Evolutionary conservation across 1,140 invertebrate species (phyloP), one percentile per base, ranked within the genome.

Genomic region (Cheumatopsyche charites): DNA sequence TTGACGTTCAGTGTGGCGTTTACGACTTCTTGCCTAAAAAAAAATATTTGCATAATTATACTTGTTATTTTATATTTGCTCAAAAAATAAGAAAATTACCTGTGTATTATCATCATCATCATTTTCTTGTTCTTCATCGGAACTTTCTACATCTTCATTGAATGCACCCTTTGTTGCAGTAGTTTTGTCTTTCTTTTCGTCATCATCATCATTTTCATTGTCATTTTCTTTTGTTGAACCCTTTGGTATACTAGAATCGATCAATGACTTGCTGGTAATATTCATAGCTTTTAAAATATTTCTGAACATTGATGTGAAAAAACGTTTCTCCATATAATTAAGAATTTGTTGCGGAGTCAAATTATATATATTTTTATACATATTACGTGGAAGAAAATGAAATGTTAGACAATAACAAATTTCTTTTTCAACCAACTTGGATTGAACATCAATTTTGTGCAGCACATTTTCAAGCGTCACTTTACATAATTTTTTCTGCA

Each of bases 111-210:
- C 82, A 73, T 85, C 83, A 69, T 93, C 92, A 17, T 89, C 89
- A 52, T 92, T 92, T 68, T 91, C 91, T 0, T 88, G 88, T 78
- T 95, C 94, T 75, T 95, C 92, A 78, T 93, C 91, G 45, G 93
- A 93, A 47, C 89, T 88, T 66, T 89, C 87, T 73, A 90, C 87
- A 43, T 87, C 82, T 71, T 88, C 88, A 73, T 70, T 52, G 41
- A 75, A 75, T 2, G 69, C 68, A 49, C 62, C 85, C 0, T 82
- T 83, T 77, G 87, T 88, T 5, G 84, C 83, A 15, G 88, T 90
- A 0, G 87, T 86, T 76, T 88, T 88, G 26, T 85, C 87, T 15
- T 85, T 83, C 41, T 89, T 90, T 63, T 80, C 79, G 45, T 87
- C 85, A 70, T 88, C 85, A 62, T 89, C 86, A 36, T 87, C 85